These are phyloP conservation scores for Carlito syrichta DNA, from an alignment of 2,113 vertebrate species.

Conservation along the genomic window DNA sequence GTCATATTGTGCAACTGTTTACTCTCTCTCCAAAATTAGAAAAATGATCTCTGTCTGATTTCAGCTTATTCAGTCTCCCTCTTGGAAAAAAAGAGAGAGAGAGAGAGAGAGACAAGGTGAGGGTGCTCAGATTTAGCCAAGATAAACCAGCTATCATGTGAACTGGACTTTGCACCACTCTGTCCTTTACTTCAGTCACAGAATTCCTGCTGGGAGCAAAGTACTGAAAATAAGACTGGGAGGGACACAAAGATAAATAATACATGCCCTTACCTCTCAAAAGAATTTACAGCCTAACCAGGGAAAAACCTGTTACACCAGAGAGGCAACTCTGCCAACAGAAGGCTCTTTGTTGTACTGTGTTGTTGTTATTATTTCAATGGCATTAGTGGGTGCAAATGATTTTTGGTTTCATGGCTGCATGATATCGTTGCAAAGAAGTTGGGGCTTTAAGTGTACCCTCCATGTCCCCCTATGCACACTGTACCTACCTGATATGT, in stretches of 20 bases:
- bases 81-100: no score
- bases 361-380: no score
- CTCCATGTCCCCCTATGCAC: no score
- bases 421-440: no score
- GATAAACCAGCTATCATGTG: neutral
- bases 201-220: neutral
- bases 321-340: neutral
- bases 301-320: neutral
- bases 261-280: accelerated
- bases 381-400: no score
- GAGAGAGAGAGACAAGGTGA: no score
- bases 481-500: no score
- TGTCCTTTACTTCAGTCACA: neutral
- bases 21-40: neutral
- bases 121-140: neutral
- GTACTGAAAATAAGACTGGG: neutral
- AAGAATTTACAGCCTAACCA: accelerated
- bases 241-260: neutral
- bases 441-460: no score
- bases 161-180: neutral
- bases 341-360: accelerated
- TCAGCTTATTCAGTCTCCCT: neutral
- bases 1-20: neutral
- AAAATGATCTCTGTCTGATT: neutral
- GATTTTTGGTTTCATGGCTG: no score